Evolutionary conservation across 2,113 vertebrate genomes (phyloP), one percentile per base, ranked within the genome.

Genomic region (Gambusia affinis): DNA sequence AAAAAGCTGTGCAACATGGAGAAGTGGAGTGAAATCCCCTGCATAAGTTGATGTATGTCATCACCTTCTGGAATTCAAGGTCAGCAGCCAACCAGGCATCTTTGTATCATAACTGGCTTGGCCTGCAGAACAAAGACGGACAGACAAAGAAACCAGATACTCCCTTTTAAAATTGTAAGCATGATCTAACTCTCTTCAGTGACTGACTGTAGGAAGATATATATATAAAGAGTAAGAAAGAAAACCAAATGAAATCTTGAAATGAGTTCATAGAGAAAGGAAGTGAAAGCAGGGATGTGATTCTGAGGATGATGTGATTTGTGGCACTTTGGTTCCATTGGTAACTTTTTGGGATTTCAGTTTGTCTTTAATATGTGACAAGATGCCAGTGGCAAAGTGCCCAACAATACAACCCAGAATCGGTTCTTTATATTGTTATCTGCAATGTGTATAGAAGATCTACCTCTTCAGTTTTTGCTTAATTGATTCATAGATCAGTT

Each of bases 111-210:
- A 81, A 89, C 88, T 88, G 80, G 64, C 60, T 67, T 60, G 47
- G 65, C 69, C 44, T 76, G 63, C 30, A 67, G 44, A 66, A 67
- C 19, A 0, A 64, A 82, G 60, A 63, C 65, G 64, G 44, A 69
- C 1, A 19, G 51, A 75, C 31, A 57, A 66, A 85, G 77, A 87
- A 84, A 90, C 67, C 60, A 67, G 82, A 83, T 72, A 51, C 33
- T 31, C 37, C 63, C 82, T 85, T 91, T 89, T 73, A 83, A 90
- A 91, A 91, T 84, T 87, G 84, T 35, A 75, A 11, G 69, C 73
- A 67, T 73, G 81, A 75, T 75, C 33, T 39, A 27, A 27, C 0
- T 2, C 47, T 82, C 82, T 76, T 67, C 30, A 22, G 73, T 57
- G 79, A 73, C 11, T 33, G 3, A 24, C 31, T 76, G 57, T 51